phyloP scores from a whole-genome alignment of 2,888 invertebrate species.

The Meganola albula region DNA sequence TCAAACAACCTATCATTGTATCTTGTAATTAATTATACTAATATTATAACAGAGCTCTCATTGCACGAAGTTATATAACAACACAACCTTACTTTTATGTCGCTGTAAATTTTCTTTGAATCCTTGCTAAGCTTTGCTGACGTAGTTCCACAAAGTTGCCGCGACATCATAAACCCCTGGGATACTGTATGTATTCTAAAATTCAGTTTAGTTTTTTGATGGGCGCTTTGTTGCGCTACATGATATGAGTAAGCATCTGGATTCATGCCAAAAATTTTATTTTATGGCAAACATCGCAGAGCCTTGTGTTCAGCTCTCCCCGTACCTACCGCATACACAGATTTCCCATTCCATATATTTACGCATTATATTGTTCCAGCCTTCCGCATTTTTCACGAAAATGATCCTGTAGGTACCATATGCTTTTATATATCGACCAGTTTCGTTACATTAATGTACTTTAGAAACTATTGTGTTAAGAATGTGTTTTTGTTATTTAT shows the following conservation, averaged over 20 bases:
- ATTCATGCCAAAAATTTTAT: conserved; percentile 36
- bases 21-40: too few relatives aligned
- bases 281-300: conserved; percentile 33
- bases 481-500: too few relatives aligned
- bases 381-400: too few relatives aligned
- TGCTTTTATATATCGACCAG: too few relatives aligned
- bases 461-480: too few relatives aligned
- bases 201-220: conserved; percentile 24
- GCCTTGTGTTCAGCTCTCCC: conserved; percentile 41
- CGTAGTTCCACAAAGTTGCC: conserved; percentile 20
- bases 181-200: conserved; percentile 23
- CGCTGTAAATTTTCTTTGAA: conserved; percentile 18
- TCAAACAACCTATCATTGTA: too few relatives aligned
- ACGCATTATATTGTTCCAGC: too few relatives aligned
- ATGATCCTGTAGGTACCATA: too few relatives aligned
- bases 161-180: conserved; percentile 26
- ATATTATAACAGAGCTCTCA: too few relatives aligned
- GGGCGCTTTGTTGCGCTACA: conserved; percentile 24
- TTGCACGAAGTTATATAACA: too few relatives aligned
- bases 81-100: conserved; percentile 17
- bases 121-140: conserved; percentile 17
- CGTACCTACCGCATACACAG: too few relatives aligned
- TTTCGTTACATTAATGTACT: too few relatives aligned
- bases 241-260: conserved; percentile 39
- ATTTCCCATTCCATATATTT: conserved; percentile 18